Evolutionary conservation across 2,113 vertebrate genomes (phyloP), one percentile per base, ranked within the genome.

Genomic region (Rattus rattus): DNA sequence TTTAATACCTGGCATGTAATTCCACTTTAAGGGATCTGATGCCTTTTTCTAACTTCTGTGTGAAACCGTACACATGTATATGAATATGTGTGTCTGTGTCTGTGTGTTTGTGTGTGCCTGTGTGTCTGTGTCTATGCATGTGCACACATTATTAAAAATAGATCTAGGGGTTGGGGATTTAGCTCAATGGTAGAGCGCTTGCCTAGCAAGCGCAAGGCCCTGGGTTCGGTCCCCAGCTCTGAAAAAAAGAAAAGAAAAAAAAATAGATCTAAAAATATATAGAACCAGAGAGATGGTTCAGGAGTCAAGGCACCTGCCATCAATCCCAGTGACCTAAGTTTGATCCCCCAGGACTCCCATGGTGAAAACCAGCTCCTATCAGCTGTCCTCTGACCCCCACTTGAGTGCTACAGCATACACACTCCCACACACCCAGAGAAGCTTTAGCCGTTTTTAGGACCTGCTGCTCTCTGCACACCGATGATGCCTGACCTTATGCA

Each of bases 371-470:
- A 3, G 26, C 80, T 80, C 56, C 52, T 11, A n/a, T 20, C 24
- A 33, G 54, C 7, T n/a, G 52, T 28, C 56, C 56, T 28, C 12
- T 43, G 80, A 61, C 5, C 80, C 39, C 56, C 22, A 43, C 22
- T 1, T 61, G 81, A 14, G 3, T 5, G 7, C 56, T 17, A 26
- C 1, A 12, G n/a, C 24, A 26, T 9, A 4, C 5, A 26, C 56
- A 43, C n/a, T 39, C 79, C 20, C 36, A 4, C 36, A 22, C 11
- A 59, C 79, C 80, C 54, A 92, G 61, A 14, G 0, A 70, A 97
- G 54, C 5, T 19, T 30, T n/a, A 80, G 93, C 73, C 75, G 75
- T 28, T 73, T 54, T 92, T 63, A 91, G 61, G 94, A 87, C 20
- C 59, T 43, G 43, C 63, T 79, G 54, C 28, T 28, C 39, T 81